Percentiles rank a stretch among this genome's conserved stretches.
Conservation (phyloP, 2,113 vertebrate genomes). For the Arvicanthis niloticus region DNA sequence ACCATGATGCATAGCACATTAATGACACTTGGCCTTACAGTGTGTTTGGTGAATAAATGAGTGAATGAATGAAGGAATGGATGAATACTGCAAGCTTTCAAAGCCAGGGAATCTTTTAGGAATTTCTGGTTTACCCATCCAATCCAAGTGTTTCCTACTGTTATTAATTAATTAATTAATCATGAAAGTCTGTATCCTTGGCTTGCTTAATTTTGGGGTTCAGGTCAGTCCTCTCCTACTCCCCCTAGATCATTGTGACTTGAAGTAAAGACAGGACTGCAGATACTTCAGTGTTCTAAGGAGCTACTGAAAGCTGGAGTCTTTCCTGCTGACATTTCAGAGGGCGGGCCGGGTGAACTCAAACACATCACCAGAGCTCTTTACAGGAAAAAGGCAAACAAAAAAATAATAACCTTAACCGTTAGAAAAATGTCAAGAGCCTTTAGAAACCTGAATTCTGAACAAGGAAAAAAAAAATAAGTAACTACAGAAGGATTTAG, state of each 20-base stretch:
- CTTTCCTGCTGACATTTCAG: constrained; percentile 11
- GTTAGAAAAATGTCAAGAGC: constrained; percentile 50
- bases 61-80: not conserved
- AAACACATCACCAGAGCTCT: constrained; percentile 45
- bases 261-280: not conserved
- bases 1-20: not conserved
- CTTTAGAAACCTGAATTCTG: constrained; percentile 54
- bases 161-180: not conserved
- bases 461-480: not conserved
- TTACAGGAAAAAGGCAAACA: constrained; percentile 11
- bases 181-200: not conserved
- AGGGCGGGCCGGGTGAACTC: not conserved
- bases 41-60: not conserved
- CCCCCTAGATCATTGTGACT: not conserved
- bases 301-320: constrained; percentile 5
- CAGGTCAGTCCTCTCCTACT: not conserved
- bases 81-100: not conserved
- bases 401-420: constrained; percentile 35
- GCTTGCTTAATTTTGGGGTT: constrained; percentile 30
- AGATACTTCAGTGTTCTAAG: not conserved
- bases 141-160: constrained; percentile 25
- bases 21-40: not conserved
- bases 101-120: not conserved
- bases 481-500: not conserved
- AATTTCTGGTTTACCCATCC: not conserved